Conservation (phyloP, 1,140 invertebrate species). For the Dryas iulia region DNA sequence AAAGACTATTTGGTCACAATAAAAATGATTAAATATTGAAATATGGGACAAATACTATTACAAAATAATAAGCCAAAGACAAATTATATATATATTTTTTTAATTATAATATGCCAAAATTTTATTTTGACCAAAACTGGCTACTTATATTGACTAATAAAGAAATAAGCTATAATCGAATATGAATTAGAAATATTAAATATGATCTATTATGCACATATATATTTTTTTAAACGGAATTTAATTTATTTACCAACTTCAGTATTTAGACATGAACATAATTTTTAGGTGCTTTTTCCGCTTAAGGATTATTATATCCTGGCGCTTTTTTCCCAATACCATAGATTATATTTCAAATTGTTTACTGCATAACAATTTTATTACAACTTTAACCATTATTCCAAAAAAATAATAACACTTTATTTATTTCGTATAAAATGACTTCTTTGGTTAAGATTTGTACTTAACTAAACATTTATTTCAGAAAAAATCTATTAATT, state of each 20-base stretch:
- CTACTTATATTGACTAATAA: background rate
- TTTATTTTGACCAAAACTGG: background rate
- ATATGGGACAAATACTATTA: background rate
- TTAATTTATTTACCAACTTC: background rate
- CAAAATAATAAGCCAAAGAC: too few species aligned
- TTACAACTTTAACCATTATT: too few species aligned
- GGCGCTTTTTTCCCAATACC: background rate
- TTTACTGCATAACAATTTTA: too few species aligned
- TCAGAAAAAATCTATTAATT: background rate
- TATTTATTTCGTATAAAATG: background rate
- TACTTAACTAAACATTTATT: background rate
- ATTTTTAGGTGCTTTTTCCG: background rate
- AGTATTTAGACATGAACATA: background rate
- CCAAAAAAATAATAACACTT: too few species aligned
- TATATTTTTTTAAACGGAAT: background rate
- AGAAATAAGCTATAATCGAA: background rate
- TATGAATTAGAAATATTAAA: background rate
- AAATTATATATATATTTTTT: background rate
- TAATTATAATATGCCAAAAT: background rate
- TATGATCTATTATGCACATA: background rate
- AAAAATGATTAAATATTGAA: background rate
- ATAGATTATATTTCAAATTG: background rate
- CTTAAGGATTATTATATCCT: background rate
- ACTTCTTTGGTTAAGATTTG: background rate
- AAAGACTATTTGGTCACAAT: background rate